Percentiles rank a stretch among this genome's conserved stretches.
phyloP scores from a whole-genome alignment of 1,140 invertebrate genomes.

The Drosophila burlai region DNA sequence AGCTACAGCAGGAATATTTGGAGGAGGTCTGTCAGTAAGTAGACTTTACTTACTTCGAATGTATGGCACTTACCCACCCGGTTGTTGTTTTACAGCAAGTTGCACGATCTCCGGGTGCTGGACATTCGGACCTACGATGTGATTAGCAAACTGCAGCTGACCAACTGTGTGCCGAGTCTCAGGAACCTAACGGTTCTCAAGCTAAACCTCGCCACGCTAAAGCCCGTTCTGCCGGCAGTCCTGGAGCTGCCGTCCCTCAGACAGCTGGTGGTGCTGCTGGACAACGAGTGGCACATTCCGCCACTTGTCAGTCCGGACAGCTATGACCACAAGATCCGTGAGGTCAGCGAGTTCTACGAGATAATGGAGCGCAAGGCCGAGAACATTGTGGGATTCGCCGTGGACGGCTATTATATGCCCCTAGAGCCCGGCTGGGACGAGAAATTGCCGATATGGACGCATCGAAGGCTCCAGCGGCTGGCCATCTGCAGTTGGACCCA shows the following conservation, averaged over 20 bases:
- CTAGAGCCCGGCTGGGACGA: constrained; percentile 65
- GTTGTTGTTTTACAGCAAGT: constrained; percentile 35
- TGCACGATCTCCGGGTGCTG: constrained; percentile 57
- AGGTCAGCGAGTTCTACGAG: constrained; percentile 73
- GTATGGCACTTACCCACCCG: not conserved
- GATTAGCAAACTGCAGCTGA: constrained; percentile 61
- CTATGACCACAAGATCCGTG: constrained; percentile 71
- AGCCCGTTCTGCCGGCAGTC: constrained; percentile 57
- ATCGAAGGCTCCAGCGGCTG: constrained; percentile 52
- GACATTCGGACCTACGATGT: constrained; percentile 73
- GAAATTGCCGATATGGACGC: constrained; percentile 54
- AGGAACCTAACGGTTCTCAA: constrained; percentile 63
- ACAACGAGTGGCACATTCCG: constrained; percentile 66
- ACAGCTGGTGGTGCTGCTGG: constrained; percentile 65
- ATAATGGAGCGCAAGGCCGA: constrained; percentile 66
- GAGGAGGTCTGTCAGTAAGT: constrained; percentile 69
- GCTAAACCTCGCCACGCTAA: constrained; percentile 70
- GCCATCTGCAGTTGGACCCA: constrained; percentile 76
- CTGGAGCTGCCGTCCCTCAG: constrained; percentile 62
- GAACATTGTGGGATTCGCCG: constrained; percentile 62
- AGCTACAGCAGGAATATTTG: constrained; percentile 67
- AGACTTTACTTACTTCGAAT: not conserved
- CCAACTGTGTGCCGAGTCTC: constrained; percentile 56
- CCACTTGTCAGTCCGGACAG: constrained; percentile 55
- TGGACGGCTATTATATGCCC: constrained; percentile 76